Percentiles rank a stretch among this genome's conserved stretches.
These are phyloP conservation scores for Gasteruption jaculator DNA, from an alignment of 2,888 invertebrate genomes.

Conservation along the genomic window DNA sequence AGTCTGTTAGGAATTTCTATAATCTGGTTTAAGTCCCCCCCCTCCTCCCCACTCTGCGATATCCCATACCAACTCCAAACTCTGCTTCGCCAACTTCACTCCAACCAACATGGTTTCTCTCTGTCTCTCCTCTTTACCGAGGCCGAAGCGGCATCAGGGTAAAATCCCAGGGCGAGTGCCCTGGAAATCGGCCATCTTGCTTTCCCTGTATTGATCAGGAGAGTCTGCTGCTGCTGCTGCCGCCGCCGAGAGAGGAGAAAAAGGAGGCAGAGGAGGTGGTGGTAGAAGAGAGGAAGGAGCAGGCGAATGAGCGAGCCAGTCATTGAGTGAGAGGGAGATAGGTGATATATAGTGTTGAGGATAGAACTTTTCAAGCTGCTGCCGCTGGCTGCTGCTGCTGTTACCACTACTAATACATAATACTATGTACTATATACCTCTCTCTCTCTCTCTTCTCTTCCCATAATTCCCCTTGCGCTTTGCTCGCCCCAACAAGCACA, in stretches of 20 bases:
- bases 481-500: slow-evolving; percentile 33
- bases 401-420: no score
- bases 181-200: slow-evolving; percentile 52
- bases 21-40: no score
- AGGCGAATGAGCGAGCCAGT: neutral
- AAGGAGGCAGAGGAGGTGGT: slow-evolving; percentile 23
- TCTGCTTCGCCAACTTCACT: no score
- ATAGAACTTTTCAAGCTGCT: slow-evolving; percentile 31
- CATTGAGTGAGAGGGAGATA: no score
- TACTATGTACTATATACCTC: no score
- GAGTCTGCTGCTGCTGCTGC: slow-evolving; percentile 21
- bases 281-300: slow-evolving; percentile 20
- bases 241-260: slow-evolving; percentile 16
- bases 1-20: no score
- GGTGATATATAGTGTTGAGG: no score
- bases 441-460: slow-evolving; percentile 16
- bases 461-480: slow-evolving; percentile 19
- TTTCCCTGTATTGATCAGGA: slow-evolving; percentile 51
- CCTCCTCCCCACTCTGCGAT: no score
- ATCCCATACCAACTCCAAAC: no score
- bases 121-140: no score
- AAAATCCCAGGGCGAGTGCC: slow-evolving; percentile 46
- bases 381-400: slow-evolving; percentile 26
- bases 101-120: no score
- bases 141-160: slow-evolving; percentile 29